phyloP scores from a whole-genome alignment of 2,113 vertebrate genomes.

The Lampris megalopsis region DNA sequence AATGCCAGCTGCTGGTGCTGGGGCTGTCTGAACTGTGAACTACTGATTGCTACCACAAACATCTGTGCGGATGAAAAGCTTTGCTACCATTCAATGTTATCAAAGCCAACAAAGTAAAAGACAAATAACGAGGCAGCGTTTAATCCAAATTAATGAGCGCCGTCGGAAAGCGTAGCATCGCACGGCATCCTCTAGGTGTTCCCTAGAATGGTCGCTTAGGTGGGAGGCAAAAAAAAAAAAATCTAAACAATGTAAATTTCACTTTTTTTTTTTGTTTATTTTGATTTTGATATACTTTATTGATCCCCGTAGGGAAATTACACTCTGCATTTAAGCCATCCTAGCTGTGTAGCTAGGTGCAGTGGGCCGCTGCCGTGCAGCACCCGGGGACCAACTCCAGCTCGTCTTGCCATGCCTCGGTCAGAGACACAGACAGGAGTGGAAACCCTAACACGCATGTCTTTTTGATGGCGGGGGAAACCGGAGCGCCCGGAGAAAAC shows the following conservation, averaged over 20 bases:
- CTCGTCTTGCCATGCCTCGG: no score
- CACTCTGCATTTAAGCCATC: no score
- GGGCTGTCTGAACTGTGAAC: conserved; percentile 63
- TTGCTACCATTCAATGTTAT: conserved; percentile 52
- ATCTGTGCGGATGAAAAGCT: conserved; percentile 70
- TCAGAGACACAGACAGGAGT: no score
- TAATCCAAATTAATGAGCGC: conserved; percentile 5
- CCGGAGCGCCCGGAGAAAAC: no score
- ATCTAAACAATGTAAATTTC: neutral
- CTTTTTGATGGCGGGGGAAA: no score
- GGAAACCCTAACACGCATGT: no score
- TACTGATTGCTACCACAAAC: conserved; percentile 63
- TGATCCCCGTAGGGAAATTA: no score
- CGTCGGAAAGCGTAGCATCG: neutral
- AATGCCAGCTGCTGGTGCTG: conserved; percentile 59
- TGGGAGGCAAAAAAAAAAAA: no score
- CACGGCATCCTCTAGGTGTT: conserved; percentile 17
- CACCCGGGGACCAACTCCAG: no score
- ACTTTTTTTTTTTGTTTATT: neutral
- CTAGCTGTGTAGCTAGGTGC: no score
- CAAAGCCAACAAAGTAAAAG: conserved; percentile 57
- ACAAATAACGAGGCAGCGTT: conserved; percentile 19
- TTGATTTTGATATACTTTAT: no score
- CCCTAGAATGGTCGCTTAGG: neutral
- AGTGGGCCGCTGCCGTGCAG: no score